These are phyloP conservation scores for Corydoras maculifer DNA, from an alignment of 2,113 vertebrate genomes.

Conservation along the genomic window DNA sequence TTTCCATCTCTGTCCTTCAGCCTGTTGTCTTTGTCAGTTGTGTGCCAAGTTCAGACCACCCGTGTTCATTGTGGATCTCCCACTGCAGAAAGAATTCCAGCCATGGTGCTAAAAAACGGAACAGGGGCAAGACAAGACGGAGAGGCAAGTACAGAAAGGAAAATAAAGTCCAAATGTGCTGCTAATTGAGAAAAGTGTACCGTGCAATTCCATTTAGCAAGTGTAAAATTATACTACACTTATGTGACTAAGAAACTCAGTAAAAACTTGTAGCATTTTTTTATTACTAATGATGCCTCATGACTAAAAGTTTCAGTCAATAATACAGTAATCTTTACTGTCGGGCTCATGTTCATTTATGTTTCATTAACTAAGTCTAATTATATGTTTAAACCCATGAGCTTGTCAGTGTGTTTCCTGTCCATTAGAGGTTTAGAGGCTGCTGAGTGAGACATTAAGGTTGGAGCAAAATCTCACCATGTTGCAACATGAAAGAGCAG, in stretches of 20 bases:
- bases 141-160: no score
- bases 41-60: slow-evolving; percentile 63
- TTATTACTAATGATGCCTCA: no score
- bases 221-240: no score
- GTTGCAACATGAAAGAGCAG: slow-evolving; percentile 49
- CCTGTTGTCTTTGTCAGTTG: slow-evolving; percentile 54
- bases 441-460: background rate
- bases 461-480: slow-evolving; percentile 39
- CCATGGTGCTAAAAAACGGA: background rate
- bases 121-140: no score
- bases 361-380: background rate
- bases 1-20: background rate
- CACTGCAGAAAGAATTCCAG: slow-evolving; percentile 47
- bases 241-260: no score
- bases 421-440: background rate
- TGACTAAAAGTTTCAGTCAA: no score
- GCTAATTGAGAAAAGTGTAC: no score
- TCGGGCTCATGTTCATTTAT: no score
- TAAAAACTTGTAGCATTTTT: no score
- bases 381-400: background rate
- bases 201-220: no score
- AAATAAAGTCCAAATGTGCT: no score
- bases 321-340: no score
- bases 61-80: slow-evolving; percentile 53
- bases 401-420: background rate